Evolutionary conservation across 2,113 vertebrate species (phyloP).

Genomic region (Nasalis larvatus): DNA sequence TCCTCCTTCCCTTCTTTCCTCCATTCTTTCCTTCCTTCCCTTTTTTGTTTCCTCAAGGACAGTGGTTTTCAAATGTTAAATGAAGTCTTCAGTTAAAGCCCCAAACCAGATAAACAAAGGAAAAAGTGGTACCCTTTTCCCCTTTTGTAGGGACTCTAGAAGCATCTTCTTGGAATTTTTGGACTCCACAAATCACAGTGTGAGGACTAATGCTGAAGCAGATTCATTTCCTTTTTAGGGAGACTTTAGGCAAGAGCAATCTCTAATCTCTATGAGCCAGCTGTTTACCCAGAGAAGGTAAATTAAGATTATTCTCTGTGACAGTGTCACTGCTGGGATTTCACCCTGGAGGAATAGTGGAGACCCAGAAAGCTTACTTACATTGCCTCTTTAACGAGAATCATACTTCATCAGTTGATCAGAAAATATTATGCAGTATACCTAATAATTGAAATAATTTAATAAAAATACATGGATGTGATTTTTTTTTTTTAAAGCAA

Average conservation of each 20-base stretch:
- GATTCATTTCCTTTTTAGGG: background rate
- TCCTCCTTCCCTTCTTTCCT: background rate
- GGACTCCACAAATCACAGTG: background rate
- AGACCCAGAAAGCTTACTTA: background rate
- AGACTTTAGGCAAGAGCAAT: background rate
- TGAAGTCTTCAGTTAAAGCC: constrained; percentile 3
- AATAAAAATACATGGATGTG: background rate
- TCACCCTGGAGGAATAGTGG: background rate
- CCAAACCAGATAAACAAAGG: background rate
- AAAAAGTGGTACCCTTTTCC: background rate
- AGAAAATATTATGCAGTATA: background rate
- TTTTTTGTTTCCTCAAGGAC: background rate
- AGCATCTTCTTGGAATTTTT: background rate
- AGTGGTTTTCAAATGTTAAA: background rate
- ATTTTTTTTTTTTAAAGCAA: background rate
- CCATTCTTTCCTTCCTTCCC: accelerated
- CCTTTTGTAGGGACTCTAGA: background rate
- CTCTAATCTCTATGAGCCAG: background rate
- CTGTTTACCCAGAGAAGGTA: background rate
- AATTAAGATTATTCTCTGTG: background rate
- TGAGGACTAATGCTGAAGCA: background rate
- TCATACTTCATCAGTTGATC: background rate
- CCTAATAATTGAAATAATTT: background rate
- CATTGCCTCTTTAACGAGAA: background rate
- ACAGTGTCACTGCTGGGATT: background rate